phyloP scores from a whole-genome alignment of 1,140 invertebrate species.

The Cepaea nemoralis region DNA sequence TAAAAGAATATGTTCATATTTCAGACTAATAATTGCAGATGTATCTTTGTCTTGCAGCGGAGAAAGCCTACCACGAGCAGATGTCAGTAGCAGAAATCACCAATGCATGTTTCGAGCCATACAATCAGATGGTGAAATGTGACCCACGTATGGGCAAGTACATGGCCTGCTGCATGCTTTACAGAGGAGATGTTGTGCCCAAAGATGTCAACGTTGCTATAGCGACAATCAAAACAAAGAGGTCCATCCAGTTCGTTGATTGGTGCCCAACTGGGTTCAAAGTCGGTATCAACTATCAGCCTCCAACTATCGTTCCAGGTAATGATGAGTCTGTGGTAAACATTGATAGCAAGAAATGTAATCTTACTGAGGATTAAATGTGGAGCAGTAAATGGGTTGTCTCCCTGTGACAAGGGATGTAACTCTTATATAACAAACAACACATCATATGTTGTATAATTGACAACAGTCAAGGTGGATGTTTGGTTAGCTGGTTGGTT shows the following conservation, averaged over 20 bases:
- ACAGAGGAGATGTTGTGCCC: conserved; percentile 70
- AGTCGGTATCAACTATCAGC: conserved; percentile 1
- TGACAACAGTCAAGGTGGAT: too few species aligned
- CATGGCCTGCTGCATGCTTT: conserved; percentile 35
- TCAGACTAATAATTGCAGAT: too few species aligned
- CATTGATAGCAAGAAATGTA: too few species aligned
- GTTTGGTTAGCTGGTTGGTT: too few species aligned
- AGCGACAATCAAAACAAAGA: conserved; percentile 43
- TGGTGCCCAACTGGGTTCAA: conserved; percentile 12
- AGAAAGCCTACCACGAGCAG: conserved; percentile 69
- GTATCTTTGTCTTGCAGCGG: conserved; percentile 46
- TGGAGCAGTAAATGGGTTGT: too few species aligned
- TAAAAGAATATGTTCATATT: not conserved
- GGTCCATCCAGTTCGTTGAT: conserved; percentile 10
- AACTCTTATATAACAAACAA: too few species aligned
- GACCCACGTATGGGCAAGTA: conserved; percentile 81
- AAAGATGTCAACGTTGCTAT: conserved; percentile 83
- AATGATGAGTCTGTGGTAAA: too few species aligned
- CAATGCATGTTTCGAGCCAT: conserved; percentile 79
- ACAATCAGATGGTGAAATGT: conserved; percentile 94
- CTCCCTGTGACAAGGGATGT: too few species aligned
- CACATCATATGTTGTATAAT: too few species aligned
- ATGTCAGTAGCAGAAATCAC: conserved; percentile 76
- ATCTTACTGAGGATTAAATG: too few species aligned
- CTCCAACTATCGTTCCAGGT: conserved; percentile 3